phyloP scores from a whole-genome alignment of 2,888 invertebrate species.

The Nomada ruficornis region DNA sequence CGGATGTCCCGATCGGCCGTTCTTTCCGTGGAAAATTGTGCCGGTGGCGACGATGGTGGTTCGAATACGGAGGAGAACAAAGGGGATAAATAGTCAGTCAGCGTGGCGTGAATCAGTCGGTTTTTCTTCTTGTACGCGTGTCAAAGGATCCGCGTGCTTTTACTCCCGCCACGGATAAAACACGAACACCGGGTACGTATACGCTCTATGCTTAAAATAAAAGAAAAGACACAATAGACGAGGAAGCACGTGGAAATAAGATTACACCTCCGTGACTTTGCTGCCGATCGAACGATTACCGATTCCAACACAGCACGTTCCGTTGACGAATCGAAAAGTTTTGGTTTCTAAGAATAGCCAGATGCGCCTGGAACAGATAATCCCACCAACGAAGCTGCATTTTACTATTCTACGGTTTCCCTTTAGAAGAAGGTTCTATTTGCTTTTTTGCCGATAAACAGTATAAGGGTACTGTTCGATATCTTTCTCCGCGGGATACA shows the following conservation, averaged over 20 bases:
- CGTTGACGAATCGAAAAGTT: constrained; percentile 8
- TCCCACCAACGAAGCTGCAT: background rate
- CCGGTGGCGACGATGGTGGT: constrained; percentile 8
- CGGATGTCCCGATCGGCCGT: constrained; percentile 56
- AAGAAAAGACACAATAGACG: constrained; percentile 35
- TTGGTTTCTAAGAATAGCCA: constrained; percentile 12
- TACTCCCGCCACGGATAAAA: constrained; percentile 38
- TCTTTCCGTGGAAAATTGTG: constrained; percentile 19
- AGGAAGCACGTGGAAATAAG: constrained; percentile 36
- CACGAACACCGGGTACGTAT: constrained; percentile 30
- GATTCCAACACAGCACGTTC: constrained; percentile 21
- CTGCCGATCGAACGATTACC: constrained; percentile 46
- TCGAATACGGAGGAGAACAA: constrained; percentile 56
- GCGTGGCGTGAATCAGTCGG: constrained; percentile 52
- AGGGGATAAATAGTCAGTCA: constrained; percentile 43
- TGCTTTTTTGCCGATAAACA: background rate
- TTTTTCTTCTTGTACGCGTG: constrained; percentile 27
- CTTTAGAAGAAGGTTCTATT: background rate
- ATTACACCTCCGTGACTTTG: constrained; percentile 59
- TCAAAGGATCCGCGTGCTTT: constrained; percentile 34
- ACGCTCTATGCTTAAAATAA: constrained; percentile 21
- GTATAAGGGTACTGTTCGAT: background rate
- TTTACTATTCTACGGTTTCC: constrained; percentile 2
- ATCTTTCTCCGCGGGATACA: background rate
- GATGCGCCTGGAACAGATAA: constrained; percentile 4